Percentiles rank a stretch among this genome's conserved stretches.
Conservation (phyloP, 2,888 invertebrate species). For the Bombylius discolor region DNA sequence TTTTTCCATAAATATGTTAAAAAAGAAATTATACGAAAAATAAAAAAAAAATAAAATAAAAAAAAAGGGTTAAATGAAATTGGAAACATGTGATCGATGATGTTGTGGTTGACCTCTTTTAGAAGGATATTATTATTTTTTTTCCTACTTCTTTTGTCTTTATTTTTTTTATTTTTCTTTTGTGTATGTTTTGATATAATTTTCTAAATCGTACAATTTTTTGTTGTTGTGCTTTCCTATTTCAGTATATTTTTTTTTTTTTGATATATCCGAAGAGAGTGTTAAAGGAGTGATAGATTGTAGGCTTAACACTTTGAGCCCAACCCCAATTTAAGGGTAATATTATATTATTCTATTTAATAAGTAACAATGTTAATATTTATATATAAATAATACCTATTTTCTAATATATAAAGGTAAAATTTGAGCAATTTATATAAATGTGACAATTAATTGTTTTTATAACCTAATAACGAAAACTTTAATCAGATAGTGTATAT, state of each 20-base stretch:
- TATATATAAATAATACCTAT: no score
- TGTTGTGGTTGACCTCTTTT: slow-evolving; percentile 12
- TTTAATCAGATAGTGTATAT: no score
- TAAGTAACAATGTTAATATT: no score
- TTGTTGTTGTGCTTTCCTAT: no score
- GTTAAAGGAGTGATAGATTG: slow-evolving; percentile 7
- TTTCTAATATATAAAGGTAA: no score
- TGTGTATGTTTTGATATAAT: background rate
- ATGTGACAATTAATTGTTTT: background rate
- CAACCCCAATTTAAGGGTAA: background rate
- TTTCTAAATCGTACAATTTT: no score
- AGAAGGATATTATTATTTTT: background rate
- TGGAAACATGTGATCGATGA: slow-evolving; percentile 11
- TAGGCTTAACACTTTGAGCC: slow-evolving; percentile 1
- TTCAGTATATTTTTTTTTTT: background rate
- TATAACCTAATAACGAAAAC: no score
- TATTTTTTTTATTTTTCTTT: background rate
- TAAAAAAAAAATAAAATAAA: background rate
- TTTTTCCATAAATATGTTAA: no score
- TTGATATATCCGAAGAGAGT: background rate
- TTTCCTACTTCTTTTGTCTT: background rate
- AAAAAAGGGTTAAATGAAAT: slow-evolving; percentile 6
- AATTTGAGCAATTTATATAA: background rate
- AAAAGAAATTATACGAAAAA: background rate
- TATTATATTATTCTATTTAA: no score